Evolutionary conservation across 2,888 invertebrate genomes (phyloP).

Genomic region (Lepas anatifera): DNA sequence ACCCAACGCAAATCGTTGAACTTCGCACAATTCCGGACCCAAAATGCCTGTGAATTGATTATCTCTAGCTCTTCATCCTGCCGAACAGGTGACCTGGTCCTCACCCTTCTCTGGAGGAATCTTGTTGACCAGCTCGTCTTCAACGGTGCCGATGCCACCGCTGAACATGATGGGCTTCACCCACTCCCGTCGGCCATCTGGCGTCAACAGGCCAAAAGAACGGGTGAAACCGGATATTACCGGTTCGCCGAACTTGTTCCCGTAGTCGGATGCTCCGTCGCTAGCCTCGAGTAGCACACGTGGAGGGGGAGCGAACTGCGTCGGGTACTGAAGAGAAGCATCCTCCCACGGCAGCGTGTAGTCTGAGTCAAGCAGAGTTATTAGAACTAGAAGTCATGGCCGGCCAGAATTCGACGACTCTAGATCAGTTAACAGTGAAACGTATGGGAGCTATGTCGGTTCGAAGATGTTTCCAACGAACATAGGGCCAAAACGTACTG

Average conservation of each 20-base stretch:
- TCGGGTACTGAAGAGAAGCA: slow-evolving; percentile 56
- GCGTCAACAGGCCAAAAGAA: slow-evolving; percentile 66
- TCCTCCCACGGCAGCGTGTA: slow-evolving; percentile 84
- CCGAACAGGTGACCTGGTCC: no score
- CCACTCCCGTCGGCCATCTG: slow-evolving; percentile 62
- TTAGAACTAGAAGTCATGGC: no score
- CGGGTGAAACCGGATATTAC: slow-evolving; percentile 81
- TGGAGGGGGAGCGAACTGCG: slow-evolving; percentile 72
- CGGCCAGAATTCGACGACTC: no score
- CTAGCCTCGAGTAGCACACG: slow-evolving; percentile 90
- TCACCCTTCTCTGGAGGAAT: slow-evolving; percentile 55
- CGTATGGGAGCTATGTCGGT: no score
- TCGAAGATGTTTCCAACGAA: no score
- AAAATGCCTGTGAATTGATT: no score
- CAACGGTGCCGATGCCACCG: slow-evolving; percentile 86
- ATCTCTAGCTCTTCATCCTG: no score
- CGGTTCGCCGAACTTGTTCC: slow-evolving; percentile 98
- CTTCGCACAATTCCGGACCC: no score
- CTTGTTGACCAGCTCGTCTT: slow-evolving; percentile 67
- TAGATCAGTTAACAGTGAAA: no score
- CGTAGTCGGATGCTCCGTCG: slow-evolving; percentile 97
- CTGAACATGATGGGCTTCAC: slow-evolving; percentile 99
- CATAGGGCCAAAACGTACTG: no score
- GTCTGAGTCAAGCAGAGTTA: no score
- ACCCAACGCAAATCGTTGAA: no score